Conservation (phyloP, 2,888 invertebrate genomes). For the Phymatocera aterrima region DNA sequence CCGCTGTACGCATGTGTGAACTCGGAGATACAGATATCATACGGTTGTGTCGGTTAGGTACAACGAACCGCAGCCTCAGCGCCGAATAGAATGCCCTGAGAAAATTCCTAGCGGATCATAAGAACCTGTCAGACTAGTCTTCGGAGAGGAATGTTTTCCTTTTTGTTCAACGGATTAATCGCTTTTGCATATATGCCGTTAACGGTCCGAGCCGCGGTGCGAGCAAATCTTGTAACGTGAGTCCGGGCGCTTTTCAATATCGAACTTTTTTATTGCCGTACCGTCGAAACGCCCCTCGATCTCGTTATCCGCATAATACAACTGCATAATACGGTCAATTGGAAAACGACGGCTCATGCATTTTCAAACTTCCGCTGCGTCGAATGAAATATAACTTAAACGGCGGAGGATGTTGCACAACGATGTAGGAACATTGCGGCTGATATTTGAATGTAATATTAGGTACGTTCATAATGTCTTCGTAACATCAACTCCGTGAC, state of each 20-base stretch:
- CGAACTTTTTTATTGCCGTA: neutral
- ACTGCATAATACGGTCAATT: too few species aligned
- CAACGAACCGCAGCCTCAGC: neutral
- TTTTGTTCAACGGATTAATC: slow-evolving; percentile 42
- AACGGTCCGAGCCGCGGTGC: slow-evolving; percentile 29
- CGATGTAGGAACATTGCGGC: too few species aligned
- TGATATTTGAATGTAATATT: too few species aligned
- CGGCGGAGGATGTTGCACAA: too few species aligned
- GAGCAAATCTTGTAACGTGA: slow-evolving; percentile 21
- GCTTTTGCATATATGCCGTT: slow-evolving; percentile 37
- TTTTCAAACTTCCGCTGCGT: too few species aligned
- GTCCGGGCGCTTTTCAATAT: slow-evolving; percentile 4
- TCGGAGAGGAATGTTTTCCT: slow-evolving; percentile 35
- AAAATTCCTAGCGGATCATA: slow-evolving; percentile 40
- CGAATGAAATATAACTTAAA: too few species aligned
- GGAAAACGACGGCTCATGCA: too few species aligned
- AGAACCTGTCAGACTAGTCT: slow-evolving; percentile 41
- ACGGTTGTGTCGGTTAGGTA: neutral
- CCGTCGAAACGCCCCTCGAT: neutral
- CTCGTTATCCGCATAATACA: too few species aligned
- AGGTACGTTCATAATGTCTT: too few species aligned
- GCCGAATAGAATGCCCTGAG: neutral
- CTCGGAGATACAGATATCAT: neutral
- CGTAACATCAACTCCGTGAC: too few species aligned
- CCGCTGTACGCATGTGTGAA: neutral